These are phyloP conservation scores for Smittia sp. DNA, from an alignment of 2,888 invertebrate genomes.

Conservation along the genomic window DNA sequence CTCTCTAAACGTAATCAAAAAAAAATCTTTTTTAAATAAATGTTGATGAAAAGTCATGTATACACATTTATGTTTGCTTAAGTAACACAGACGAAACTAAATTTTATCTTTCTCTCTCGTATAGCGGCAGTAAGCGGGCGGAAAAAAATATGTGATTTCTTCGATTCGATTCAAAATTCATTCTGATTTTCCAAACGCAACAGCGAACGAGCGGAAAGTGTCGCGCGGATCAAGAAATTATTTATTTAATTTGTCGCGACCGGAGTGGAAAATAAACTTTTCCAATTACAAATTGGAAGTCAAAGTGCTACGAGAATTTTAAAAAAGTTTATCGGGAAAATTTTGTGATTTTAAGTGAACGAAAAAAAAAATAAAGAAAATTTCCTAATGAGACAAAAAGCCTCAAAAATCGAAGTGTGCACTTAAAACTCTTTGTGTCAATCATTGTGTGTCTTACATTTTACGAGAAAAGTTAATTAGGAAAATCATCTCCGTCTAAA, in stretches of 20 bases:
- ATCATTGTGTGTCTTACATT: not conserved
- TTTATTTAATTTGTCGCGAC: not conserved
- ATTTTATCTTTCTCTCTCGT: slow-evolving; percentile 24
- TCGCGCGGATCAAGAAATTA: slow-evolving; percentile 11
- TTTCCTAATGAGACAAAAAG: too few relatives aligned
- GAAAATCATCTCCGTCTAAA: not conserved
- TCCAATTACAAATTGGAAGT: too few relatives aligned
- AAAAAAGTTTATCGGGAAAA: not conserved
- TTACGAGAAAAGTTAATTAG: too few relatives aligned
- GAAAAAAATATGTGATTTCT: slow-evolving; percentile 36
- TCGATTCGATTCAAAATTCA: slow-evolving; percentile 18
- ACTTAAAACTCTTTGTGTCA: not conserved
- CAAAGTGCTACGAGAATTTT: too few relatives aligned
- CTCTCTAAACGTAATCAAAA: not conserved
- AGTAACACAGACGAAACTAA: slow-evolving; percentile 15
- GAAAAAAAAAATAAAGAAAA: not conserved
- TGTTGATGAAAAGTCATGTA: slow-evolving; percentile 17
- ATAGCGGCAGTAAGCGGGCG: not conserved
- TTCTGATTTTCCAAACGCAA: slow-evolving; percentile 38
- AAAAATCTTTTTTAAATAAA: slow-evolving; percentile 13
- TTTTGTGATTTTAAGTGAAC: not conserved
- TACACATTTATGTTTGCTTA: slow-evolving; percentile 2
- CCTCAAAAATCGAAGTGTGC: not conserved
- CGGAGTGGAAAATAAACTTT: slow-evolving; percentile 1
- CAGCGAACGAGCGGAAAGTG: not conserved